Conservation (phyloP, 2,888 invertebrate species). For the Sisyra nigra region DNA sequence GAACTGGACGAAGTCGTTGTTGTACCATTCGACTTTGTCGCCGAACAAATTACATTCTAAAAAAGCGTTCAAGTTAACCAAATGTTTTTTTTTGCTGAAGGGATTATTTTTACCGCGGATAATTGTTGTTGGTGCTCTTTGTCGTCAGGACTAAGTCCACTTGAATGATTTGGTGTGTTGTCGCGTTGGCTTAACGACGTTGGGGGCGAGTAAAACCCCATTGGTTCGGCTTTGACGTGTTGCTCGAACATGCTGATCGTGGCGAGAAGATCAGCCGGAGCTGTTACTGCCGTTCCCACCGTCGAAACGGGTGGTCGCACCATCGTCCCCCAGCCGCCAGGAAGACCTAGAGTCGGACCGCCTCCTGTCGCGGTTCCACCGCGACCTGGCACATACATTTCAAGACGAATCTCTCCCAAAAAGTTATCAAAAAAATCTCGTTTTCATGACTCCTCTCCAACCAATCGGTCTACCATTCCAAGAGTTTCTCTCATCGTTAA, state of each 20-base stretch:
- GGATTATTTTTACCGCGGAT: not conserved
- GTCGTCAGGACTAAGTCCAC: not conserved
- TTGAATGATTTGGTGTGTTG: not conserved
- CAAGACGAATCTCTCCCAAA: not conserved
- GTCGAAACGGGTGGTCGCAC: constrained; percentile 3
- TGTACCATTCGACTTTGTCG: not conserved
- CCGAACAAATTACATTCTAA: not conserved
- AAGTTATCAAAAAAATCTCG: too few species aligned
- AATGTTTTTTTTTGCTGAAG: not conserved
- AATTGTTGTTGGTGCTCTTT: constrained; percentile 1
- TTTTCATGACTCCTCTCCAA: too few species aligned
- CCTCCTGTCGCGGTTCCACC: constrained; percentile 19
- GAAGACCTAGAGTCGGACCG: constrained; percentile 13
- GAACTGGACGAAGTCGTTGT: constrained; percentile 4
- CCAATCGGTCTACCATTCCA: too few species aligned
- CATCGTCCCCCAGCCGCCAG: constrained; percentile 4
- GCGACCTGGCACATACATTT: constrained; percentile 17
- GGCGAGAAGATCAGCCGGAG: constrained; percentile 44
- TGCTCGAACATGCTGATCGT: constrained; percentile 52
- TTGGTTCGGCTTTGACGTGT: constrained; percentile 53
- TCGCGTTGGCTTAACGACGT: constrained; percentile 14
- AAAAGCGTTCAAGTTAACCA: not conserved
- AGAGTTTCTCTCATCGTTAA: too few species aligned
- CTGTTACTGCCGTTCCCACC: constrained; percentile 36
- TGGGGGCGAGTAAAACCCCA: constrained; percentile 37